These are phyloP conservation scores for Drosophila bifasciata DNA, from an alignment of 1,140 invertebrate species.

Conservation along the genomic window DNA sequence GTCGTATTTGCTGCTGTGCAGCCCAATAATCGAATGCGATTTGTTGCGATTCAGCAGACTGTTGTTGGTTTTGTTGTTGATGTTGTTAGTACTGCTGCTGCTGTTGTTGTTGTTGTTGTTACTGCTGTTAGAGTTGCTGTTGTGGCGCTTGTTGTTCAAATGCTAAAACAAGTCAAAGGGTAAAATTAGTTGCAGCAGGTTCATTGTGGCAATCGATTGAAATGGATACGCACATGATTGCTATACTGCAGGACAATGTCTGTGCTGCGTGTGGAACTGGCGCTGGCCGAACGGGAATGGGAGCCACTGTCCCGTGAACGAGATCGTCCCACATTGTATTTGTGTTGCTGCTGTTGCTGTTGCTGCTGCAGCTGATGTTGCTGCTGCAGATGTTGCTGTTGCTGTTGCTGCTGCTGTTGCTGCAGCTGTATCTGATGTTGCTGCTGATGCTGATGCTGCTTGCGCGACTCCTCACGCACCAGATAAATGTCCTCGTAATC, in stretches of 20 bases:
- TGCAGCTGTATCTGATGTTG: conserved; percentile 22
- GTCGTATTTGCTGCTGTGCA: conserved; percentile 79
- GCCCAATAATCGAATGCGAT: conserved; percentile 76
- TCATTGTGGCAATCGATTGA: background rate
- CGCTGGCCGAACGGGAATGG: conserved; percentile 87
- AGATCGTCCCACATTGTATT: conserved; percentile 80
- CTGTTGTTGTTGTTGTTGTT: conserved; percentile 47
- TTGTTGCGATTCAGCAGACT: conserved; percentile 76
- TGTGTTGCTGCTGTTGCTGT: conserved; percentile 58
- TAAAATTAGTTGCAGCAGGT: background rate
- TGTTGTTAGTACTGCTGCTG: conserved; percentile 13
- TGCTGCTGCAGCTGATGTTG: conserved; percentile 19
- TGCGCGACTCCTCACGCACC: conserved; percentile 86
- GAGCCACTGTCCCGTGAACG: conserved; percentile 88
- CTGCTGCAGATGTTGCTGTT: conserved; percentile 21
- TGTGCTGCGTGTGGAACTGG: conserved; percentile 85
- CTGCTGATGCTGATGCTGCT: conserved; percentile 68
- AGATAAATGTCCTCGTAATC: conserved; percentile 91
- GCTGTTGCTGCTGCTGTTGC: conserved; percentile 37
- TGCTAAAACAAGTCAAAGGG: conserved; percentile 36
- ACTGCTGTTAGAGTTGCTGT: conserved; percentile 40
- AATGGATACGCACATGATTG: conserved; percentile 70
- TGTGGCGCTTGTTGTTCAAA: conserved; percentile 75
- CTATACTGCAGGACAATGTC: conserved; percentile 82
- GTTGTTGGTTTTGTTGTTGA: conserved; percentile 52